Conservation (phyloP, 2,888 invertebrate species). For the Nipponacmea schrenckii region DNA sequence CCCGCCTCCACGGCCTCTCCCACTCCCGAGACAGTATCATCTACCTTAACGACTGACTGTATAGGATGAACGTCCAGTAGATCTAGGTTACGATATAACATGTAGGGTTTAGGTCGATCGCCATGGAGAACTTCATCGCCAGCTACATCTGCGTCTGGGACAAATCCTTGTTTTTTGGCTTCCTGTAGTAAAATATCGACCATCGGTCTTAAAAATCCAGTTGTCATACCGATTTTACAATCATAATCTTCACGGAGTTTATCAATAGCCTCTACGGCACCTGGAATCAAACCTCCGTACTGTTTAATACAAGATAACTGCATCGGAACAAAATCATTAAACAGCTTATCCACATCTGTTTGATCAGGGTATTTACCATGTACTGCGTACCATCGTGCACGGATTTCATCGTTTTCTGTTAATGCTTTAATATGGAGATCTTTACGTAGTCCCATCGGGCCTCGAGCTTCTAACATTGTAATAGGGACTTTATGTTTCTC, state of each 20-base stretch:
- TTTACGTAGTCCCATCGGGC: slow-evolving; percentile 68
- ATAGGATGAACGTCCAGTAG: slow-evolving; percentile 64
- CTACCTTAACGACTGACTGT: slow-evolving; percentile 64
- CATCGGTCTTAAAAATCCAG: slow-evolving; percentile 63
- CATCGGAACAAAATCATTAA: slow-evolving; percentile 64
- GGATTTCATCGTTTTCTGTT: slow-evolving; percentile 55
- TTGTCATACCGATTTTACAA: slow-evolving; percentile 59
- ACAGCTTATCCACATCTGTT: slow-evolving; percentile 64
- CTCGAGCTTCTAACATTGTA: slow-evolving; percentile 61
- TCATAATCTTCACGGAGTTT: slow-evolving; percentile 50
- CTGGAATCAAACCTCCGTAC: slow-evolving; percentile 58
- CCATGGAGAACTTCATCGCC: slow-evolving; percentile 66
- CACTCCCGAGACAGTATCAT: slow-evolving; percentile 66
- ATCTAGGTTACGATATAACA: slow-evolving; percentile 68
- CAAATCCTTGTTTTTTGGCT: slow-evolving; percentile 63
- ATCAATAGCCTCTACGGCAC: slow-evolving; percentile 51
- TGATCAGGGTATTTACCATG: slow-evolving; percentile 57
- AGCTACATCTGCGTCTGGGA: slow-evolving; percentile 63
- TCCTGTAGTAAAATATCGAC: slow-evolving; percentile 58
- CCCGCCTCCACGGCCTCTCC: slow-evolving; percentile 66
- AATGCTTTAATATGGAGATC: slow-evolving; percentile 62
- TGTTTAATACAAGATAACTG: slow-evolving; percentile 54
- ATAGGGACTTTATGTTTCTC: slow-evolving; percentile 54
- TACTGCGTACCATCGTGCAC: slow-evolving; percentile 56
- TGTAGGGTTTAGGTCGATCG: slow-evolving; percentile 66